A percentile compares a stretch with the other conserved stretches of the same genome.
These are phyloP conservation scores for Phyllostomus discolor DNA, from an alignment of 2,113 vertebrate species.

Conservation along the genomic window DNA sequence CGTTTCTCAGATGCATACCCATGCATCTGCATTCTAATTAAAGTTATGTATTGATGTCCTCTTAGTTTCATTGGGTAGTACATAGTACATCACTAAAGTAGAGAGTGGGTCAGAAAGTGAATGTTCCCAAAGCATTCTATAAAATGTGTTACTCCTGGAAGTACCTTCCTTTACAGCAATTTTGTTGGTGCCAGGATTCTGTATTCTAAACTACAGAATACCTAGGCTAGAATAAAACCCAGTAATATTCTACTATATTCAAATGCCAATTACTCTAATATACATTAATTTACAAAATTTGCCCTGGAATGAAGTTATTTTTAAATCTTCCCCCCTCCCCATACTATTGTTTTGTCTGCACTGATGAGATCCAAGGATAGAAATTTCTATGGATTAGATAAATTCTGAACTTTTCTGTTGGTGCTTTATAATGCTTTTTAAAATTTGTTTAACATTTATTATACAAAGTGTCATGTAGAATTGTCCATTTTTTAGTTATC, in stretches of 20 bases:
- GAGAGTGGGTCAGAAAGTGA: background rate
- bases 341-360: background rate
- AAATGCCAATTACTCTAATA: background rate
- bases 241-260: background rate
- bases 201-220: background rate
- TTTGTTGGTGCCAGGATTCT: background rate
- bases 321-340: background rate
- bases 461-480: background rate
- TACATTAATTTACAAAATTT: background rate
- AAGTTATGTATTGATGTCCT: slow-evolving; percentile 60
- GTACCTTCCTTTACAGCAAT: slow-evolving; percentile 3
- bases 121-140: slow-evolving; percentile 36
- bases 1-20: slow-evolving; percentile 2
- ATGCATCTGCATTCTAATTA: slow-evolving; percentile 57
- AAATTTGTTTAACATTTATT: background rate
- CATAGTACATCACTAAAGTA: slow-evolving; percentile 29
- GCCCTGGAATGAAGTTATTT: background rate
- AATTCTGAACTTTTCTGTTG: background rate
- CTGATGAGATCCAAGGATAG: background rate
- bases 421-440: background rate
- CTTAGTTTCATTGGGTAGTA: slow-evolving; percentile 48
- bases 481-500: background rate
- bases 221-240: background rate
- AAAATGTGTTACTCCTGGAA: slow-evolving; percentile 44
- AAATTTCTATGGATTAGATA: background rate